Base-by-base conservation (phyloP, 2,888 invertebrate genomes). In the Euspilapteryx auroguttella region DNA sequence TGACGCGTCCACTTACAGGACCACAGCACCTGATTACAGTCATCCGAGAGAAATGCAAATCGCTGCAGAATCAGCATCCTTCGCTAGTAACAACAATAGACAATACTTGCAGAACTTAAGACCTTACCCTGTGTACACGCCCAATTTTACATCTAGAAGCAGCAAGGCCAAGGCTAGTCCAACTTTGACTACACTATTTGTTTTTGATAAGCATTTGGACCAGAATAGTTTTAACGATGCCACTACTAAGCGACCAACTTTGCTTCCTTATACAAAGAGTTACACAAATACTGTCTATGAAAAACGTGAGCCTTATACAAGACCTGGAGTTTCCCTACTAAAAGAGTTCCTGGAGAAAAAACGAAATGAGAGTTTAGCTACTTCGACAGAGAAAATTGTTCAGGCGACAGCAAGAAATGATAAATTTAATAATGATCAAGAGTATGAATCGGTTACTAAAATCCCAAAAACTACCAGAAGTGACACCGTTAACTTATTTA, bases 31-130 rank as follows among this genome's bases (percentile, higher is more conserved):
- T 4, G 78, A 78, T 32, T 45, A 56, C 15, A 75, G 49, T 32
- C 62, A 59, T n/a, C 41, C 66, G 2, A 77, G 58, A 34, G 87
- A 89, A 55, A 79, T 80, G 46, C 88, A 88, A 49, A 79, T 85
- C 2, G 79, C 85, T 0, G 87, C 89, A 6, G 90, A 90, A 56
- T 83, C 86, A 5, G 86, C 87, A 0, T 87, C 89, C 0, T 89
- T 90, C 47, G 82, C 81, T 2, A 79, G 81, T 21, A 73, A 66
- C 30, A 71, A 73, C 34, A 65, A 71, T 37, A 55, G 68, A 30
- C 69, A 76, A 38, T 65, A 55, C 33, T 42, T 73, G 20, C 71
- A 77, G 49, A 58, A 68, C 42, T 54, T 58, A 31, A 51, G 69
- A 3, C 73, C 68, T 0, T 73, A 66, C 34, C 71, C 73, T 9